These are phyloP conservation scores for Sebastes matsubarae DNA, from an alignment of 2,797 vertebrate genomes.

Conservation along the genomic window DNA sequence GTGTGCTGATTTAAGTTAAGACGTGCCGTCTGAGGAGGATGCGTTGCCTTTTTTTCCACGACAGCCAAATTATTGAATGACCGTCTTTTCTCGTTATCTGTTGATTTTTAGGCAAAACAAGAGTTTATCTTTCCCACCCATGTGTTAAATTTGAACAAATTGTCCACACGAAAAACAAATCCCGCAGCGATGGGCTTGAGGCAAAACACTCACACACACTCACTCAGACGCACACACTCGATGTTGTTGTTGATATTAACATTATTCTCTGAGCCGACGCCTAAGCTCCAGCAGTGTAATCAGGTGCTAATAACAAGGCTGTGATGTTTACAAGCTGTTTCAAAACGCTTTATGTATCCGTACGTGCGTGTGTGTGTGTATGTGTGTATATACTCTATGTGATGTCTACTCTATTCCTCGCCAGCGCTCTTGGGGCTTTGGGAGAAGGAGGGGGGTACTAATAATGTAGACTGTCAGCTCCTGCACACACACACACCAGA, in stretches of 20 bases:
- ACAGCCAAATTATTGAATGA: slow-evolving; percentile 40
- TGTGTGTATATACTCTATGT: slow-evolving; percentile 24
- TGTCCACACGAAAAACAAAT: slow-evolving; percentile 58
- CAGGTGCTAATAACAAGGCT: slow-evolving; percentile 75
- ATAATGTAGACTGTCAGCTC: slow-evolving; percentile 62
- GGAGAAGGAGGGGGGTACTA: slow-evolving; percentile 14
- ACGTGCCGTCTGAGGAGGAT: neutral
- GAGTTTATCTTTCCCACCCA: slow-evolving; percentile 52
- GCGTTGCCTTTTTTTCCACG: slow-evolving; percentile 11
- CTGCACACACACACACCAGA: slow-evolving; percentile 51
- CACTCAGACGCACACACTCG: neutral
- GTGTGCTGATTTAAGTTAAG: slow-evolving; percentile 19
- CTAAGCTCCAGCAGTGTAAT: slow-evolving; percentile 69
- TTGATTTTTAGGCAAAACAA: slow-evolving; percentile 33
- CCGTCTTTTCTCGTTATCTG: slow-evolving; percentile 28
- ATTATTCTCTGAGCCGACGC: slow-evolving; percentile 51
- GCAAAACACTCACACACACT: neutral
- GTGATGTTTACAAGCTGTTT: slow-evolving; percentile 76
- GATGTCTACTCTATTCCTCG: slow-evolving; percentile 46
- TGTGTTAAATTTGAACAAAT: slow-evolving; percentile 65
- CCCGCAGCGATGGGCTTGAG: slow-evolving; percentile 33
- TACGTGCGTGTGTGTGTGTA: slow-evolving; percentile 28
- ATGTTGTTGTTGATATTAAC: slow-evolving; percentile 62
- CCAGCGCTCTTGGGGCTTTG: slow-evolving; percentile 40
- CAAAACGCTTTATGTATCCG: slow-evolving; percentile 26